These are phyloP conservation scores for Drosophila bocki DNA, from an alignment of 1,140 invertebrate species.

Conservation along the genomic window DNA sequence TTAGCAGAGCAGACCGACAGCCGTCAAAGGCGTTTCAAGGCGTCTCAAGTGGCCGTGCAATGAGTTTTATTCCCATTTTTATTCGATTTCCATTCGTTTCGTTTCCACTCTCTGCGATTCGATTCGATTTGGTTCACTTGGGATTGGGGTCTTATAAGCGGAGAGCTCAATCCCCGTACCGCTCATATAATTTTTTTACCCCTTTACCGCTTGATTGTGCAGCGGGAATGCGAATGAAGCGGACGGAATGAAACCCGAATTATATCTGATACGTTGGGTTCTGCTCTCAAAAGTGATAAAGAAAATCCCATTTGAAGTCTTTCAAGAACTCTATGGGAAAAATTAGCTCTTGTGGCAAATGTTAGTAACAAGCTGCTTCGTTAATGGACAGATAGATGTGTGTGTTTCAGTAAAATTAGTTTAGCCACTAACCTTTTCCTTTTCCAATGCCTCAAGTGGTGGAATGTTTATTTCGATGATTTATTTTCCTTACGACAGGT, in stretches of 20 bases:
- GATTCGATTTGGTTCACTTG: constrained; percentile 50
- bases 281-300: constrained; percentile 7
- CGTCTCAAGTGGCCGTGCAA: constrained; percentile 69
- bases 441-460: background rate
- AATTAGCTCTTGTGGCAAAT: background rate
- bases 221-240: constrained; percentile 52
- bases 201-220: constrained; percentile 48
- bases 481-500: background rate
- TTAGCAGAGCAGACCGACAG: constrained; percentile 14
- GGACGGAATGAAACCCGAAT: constrained; percentile 22
- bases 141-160: constrained; percentile 36
- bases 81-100: constrained; percentile 57
- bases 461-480: background rate
- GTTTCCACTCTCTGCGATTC: constrained; percentile 49
- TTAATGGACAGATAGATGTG: background rate
- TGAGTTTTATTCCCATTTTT: constrained; percentile 60
- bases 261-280: constrained; percentile 19
- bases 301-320: constrained; percentile 14
- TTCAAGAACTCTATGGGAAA: background rate
- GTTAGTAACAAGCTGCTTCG: background rate
- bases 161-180: constrained; percentile 4
- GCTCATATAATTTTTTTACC: background rate
- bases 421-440: background rate
- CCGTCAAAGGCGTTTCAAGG: constrained; percentile 43
- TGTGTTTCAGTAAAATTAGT: background rate